A percentile compares a stretch with the other conserved stretches of the same genome.
These are phyloP conservation scores for Phyto melanocephala DNA, from an alignment of 2,888 invertebrate genomes.

Conservation along the genomic window DNA sequence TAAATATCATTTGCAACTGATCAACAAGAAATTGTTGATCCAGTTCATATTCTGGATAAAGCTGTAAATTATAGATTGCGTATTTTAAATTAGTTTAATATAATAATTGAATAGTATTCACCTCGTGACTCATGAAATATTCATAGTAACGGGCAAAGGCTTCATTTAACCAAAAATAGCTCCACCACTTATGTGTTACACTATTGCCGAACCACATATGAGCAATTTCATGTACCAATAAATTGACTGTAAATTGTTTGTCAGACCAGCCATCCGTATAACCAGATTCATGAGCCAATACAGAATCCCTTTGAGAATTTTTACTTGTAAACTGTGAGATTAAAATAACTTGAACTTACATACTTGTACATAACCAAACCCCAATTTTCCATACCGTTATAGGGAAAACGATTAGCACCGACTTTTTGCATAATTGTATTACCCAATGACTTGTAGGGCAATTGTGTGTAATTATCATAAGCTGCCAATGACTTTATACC, in stretches of 20 bases:
- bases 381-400: conserved; percentile 94
- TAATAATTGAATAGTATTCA: conserved; percentile 71
- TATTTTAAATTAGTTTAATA: no score
- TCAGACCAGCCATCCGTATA: conserved; percentile 72
- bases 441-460: conserved; percentile 80
- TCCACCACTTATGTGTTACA: conserved; percentile 80
- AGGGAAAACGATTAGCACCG: conserved; percentile 88
- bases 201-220: conserved; percentile 85
- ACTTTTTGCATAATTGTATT: conserved; percentile 87
- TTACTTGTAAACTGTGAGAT: neutral
- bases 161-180: conserved; percentile 83
- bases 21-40: conserved; percentile 85
- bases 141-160: conserved; percentile 86
- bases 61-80: no score
- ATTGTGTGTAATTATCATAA: conserved; percentile 85
- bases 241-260: conserved; percentile 80
- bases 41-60: conserved; percentile 81
- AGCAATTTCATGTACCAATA: conserved; percentile 79
- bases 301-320: conserved; percentile 66
- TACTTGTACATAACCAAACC: conserved; percentile 90
- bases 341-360: no score
- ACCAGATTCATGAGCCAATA: conserved; percentile 68
- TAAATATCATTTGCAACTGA: conserved; percentile 83
- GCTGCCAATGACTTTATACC: conserved; percentile 64
- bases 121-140: conserved; percentile 80